Percentiles rank a stretch among this genome's conserved stretches.
phyloP scores from a whole-genome alignment of 2,797 vertebrate genomes.

The Danio choprae region DNA sequence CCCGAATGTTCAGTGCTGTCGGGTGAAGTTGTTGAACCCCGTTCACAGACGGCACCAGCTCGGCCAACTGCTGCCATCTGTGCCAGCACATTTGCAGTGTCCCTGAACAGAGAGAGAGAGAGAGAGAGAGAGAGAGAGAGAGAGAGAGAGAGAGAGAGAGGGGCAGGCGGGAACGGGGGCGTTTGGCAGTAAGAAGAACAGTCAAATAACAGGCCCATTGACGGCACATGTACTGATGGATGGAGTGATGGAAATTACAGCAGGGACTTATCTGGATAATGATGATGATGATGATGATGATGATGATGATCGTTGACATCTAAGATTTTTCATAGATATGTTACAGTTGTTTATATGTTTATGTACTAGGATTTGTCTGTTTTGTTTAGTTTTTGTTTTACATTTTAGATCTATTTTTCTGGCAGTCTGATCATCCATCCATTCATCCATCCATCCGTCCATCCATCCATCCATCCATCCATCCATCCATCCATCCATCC shows the following conservation, averaged over 20 bases:
- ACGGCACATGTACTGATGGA: slow-evolving; percentile 45
- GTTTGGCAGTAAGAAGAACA: slow-evolving; percentile 60
- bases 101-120: slow-evolving; percentile 49
- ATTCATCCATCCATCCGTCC: too few species aligned
- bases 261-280: slow-evolving; percentile 13
- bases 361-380: neutral
- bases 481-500: too few species aligned
- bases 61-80: slow-evolving; percentile 62
- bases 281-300: slow-evolving; percentile 6
- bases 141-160: slow-evolving; percentile 14
- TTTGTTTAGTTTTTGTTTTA: neutral
- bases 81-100: slow-evolving; percentile 59
- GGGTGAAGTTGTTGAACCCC: slow-evolving; percentile 49
- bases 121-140: slow-evolving; percentile 39
- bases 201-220: slow-evolving; percentile 48
- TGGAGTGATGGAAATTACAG: slow-evolving; percentile 35
- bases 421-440: too few species aligned
- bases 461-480: too few species aligned
- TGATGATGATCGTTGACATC: neutral
- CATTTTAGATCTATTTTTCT: neutral
- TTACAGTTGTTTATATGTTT: neutral
- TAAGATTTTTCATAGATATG: neutral
- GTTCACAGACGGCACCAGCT: slow-evolving; percentile 51
- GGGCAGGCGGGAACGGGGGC: slow-evolving; percentile 48
- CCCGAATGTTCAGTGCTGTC: slow-evolving; percentile 41